Conservation (phyloP, 1,140 invertebrate genomes). For the Adelges cooleyi region DNA sequence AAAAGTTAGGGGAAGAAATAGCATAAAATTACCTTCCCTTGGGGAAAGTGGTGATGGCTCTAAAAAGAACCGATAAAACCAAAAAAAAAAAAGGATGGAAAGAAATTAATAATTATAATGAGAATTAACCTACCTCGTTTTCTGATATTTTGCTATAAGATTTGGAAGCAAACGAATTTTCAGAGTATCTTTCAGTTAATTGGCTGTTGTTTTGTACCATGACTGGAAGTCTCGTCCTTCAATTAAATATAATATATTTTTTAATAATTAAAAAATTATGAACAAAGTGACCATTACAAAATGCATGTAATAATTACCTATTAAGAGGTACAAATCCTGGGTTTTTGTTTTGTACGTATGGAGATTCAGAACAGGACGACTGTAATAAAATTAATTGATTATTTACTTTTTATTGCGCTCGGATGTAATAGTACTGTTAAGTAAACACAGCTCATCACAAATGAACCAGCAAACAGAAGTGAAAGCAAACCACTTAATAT, state of each 20-base stretch:
- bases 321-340: constrained; percentile 22
- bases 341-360: constrained; percentile 3
- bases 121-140: neutral
- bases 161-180: neutral
- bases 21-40: no score
- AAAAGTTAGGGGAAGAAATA: no score
- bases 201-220: constrained; percentile 16
- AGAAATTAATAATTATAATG: no score
- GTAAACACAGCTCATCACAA: constrained; percentile 1
- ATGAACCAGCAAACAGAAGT: constrained; percentile 13
- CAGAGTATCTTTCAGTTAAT: neutral
- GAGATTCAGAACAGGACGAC: neutral
- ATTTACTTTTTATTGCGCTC: neutral
- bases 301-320: no score
- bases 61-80: no score
- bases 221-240: constrained; percentile 18
- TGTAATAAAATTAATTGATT: neutral
- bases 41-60: no score
- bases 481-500: neutral
- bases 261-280: no score
- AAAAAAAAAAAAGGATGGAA: no score
- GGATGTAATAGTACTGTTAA: neutral
- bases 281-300: no score
- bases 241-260: no score
- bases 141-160: neutral